A percentile compares a stretch with the other conserved stretches of the same genome.
Evolutionary conservation across 2,888 invertebrate species (phyloP).

Genomic region (Drosophila prolongata): DNA sequence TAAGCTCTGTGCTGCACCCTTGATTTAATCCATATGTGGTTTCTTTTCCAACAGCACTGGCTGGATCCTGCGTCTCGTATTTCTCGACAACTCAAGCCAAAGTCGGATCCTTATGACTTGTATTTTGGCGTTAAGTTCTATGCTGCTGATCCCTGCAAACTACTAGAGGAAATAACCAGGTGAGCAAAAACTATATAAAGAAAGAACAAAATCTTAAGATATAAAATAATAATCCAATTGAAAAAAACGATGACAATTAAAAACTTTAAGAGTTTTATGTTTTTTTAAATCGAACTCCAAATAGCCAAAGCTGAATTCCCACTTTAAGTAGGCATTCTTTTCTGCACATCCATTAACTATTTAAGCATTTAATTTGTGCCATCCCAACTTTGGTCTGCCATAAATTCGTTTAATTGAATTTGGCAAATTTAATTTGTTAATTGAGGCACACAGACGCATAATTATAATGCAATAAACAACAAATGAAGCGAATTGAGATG

Average conservation of each 20-base stretch:
- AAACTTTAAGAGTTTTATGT: too few relatives aligned
- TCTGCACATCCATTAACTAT: conserved; percentile 12
- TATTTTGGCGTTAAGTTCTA: conserved; percentile 99
- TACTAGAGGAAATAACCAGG: conserved; percentile 98
- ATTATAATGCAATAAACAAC: conserved; percentile 64
- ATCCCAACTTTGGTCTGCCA: conserved; percentile 21
- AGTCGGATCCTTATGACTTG: conserved; percentile 90
- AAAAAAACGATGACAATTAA: too few relatives aligned
- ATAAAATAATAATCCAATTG: too few relatives aligned
- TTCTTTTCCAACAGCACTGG: conserved; percentile 91
- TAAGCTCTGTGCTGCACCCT: neutral
- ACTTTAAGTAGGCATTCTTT: neutral
- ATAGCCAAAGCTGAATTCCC: too few relatives aligned
- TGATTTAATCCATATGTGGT: conserved; percentile 4
- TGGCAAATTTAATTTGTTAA: conserved; percentile 71
- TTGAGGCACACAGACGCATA: conserved; percentile 50
- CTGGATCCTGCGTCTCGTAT: conserved; percentile 95
- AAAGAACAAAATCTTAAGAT: too few relatives aligned
- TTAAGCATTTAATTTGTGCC: conserved; percentile 26
- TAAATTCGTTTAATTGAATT: conserved; percentile 52
- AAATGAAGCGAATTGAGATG: conserved; percentile 57
- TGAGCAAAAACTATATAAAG: too few relatives aligned
- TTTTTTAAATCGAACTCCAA: too few relatives aligned
- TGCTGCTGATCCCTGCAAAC: conserved; percentile 97
- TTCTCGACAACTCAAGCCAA: conserved; percentile 93